A percentile compares a stretch with the other conserved stretches of the same genome.
These are phyloP conservation scores for Drosophila pruinosa DNA, from an alignment of 1,140 invertebrate species.

Conservation along the genomic window DNA sequence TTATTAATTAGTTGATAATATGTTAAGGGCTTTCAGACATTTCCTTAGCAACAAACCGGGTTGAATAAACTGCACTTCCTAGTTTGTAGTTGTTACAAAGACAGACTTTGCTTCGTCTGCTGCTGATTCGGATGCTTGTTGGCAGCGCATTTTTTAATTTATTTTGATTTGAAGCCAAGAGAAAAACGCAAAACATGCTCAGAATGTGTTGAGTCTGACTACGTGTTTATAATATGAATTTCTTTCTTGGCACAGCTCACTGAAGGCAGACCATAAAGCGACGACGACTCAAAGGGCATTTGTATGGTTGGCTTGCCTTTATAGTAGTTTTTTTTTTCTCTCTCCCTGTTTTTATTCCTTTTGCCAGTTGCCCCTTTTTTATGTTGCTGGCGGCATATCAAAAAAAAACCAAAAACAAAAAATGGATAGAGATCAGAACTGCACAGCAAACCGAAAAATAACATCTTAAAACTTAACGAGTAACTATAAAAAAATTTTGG, in stretches of 20 bases:
- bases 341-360: constrained; percentile 19
- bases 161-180: constrained; percentile 48
- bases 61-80: constrained; percentile 24
- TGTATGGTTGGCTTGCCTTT: constrained; percentile 54
- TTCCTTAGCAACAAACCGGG: background rate
- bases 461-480: constrained; percentile 35
- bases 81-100: background rate
- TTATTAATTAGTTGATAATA: constrained; percentile 69
- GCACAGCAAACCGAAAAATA: constrained; percentile 9
- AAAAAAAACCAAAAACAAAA: constrained; percentile 25
- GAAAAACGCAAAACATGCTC: constrained; percentile 37
- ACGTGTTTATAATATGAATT: constrained; percentile 68
- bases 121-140: background rate
- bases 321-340: constrained; percentile 40
- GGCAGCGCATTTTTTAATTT: constrained; percentile 55
- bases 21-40: constrained; percentile 2
- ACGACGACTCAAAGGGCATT: constrained; percentile 38
- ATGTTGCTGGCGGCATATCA: constrained; percentile 23
- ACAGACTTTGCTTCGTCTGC: background rate
- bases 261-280: constrained; percentile 32
- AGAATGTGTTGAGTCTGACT: constrained; percentile 46
- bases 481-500: constrained; percentile 22
- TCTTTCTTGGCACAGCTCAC: constrained; percentile 32
- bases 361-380: constrained; percentile 30
- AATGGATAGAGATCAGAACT: background rate